A percentile compares a stretch with the other conserved stretches of the same genome.
Evolutionary conservation across 35 echinoderm and acorn worm species (phyloP).

Genomic region (Ptychodera flava): DNA sequence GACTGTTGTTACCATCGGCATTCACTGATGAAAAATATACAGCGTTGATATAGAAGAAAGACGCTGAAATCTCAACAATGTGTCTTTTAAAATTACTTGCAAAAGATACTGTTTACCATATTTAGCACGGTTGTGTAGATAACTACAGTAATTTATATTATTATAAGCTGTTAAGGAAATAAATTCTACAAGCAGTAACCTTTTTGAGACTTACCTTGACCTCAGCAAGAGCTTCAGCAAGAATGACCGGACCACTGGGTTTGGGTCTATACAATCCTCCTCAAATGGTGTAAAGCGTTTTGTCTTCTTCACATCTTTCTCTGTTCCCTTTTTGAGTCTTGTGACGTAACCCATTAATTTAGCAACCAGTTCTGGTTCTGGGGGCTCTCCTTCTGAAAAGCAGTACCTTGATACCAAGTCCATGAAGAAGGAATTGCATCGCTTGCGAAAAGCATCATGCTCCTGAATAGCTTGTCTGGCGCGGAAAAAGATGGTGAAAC

Average conservation of each 20-base stretch:
- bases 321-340: background rate
- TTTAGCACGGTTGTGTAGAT: too few relatives aligned
- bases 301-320: background rate
- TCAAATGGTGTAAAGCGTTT: slow-evolving; percentile 3
- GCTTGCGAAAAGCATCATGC: slow-evolving; percentile 20
- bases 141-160: too few relatives aligned
- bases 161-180: too few relatives aligned
- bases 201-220: slow-evolving; percentile 19
- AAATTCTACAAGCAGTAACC: too few relatives aligned
- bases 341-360: slow-evolving; percentile 23
- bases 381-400: slow-evolving; percentile 22
- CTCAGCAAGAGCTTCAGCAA: slow-evolving; percentile 20
- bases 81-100: too few relatives aligned
- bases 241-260: slow-evolving; percentile 25
- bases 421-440: slow-evolving; percentile 27
- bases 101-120: too few relatives aligned
- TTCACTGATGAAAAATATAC: too few relatives aligned
- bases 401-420: slow-evolving; percentile 15
- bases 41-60: too few relatives aligned
- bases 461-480: background rate
- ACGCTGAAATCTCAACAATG: too few relatives aligned
- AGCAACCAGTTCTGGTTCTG: slow-evolving; percentile 6
- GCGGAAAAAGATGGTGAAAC: too few relatives aligned
- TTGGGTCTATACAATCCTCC: slow-evolving; percentile 30
- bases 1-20: too few relatives aligned